Base-by-base conservation (phyloP, 2,888 invertebrate genomes). In the Drosophila mulleri region DNA sequence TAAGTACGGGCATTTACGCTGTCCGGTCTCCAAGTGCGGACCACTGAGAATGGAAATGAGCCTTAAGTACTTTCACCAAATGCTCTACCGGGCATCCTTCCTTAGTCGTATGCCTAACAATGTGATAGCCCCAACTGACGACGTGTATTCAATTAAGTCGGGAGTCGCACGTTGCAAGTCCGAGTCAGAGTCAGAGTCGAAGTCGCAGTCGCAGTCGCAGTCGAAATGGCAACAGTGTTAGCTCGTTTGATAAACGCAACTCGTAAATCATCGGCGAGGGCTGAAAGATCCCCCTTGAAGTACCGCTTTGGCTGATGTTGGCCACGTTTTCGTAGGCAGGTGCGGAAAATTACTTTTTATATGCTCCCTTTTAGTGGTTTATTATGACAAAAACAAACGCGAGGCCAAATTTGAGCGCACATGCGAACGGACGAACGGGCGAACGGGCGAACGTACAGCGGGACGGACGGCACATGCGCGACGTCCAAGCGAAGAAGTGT, bases 321-420 rank as follows among this genome's bases (percentile, higher is more conserved):
- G 60, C 56, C 77, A 79, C 82, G 70, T 72, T 82, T 50, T 82
- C 69, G 72, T 75, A 80, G 90, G 90, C 91, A 91, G 91, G 91
- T 91, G 91, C 89, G 91, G 91, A 91, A 91, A 91, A 91, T 91
- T 85, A 83, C 84, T 81, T 90, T 90, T 91, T 91, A 88, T 89
- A 88, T 78, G 88, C 81, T 89, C 80, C 79, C 82, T 83, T 89
- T 91, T 90, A 89, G 89, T 86, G 89, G 89, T 84, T 91, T 90
- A 87, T 90, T 88, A 88, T 88, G 89, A 89, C 89, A 89, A 85
- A 86, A 87, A 82, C 77, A 82, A 82, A 78, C 88, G 75, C 81
- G 76, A 81, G 61, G 67, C 75, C 82, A 76, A 84, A 71, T 81
- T 68, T 78, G 57, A 71, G 26, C 63, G 68, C 65, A 64, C 78